These are phyloP conservation scores for Drosophila ohnishii DNA, from an alignment of 1,140 invertebrate species.

Conservation along the genomic window DNA sequence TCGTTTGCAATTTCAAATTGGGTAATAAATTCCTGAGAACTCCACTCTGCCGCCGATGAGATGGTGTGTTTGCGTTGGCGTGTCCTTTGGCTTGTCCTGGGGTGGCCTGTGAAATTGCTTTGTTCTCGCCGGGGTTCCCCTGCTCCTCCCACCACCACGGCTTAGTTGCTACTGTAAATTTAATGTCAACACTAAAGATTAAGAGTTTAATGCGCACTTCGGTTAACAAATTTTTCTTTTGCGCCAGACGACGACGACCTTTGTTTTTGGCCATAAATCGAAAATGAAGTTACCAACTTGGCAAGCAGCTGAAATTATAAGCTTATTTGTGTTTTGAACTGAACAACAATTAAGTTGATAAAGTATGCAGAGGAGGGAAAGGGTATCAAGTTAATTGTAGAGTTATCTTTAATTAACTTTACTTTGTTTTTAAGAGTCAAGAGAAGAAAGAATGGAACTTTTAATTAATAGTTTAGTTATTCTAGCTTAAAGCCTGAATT, in stretches of 20 bases:
- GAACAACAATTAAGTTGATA: slow-evolving; percentile 14
- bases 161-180: slow-evolving; percentile 63
- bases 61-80: slow-evolving; percentile 17
- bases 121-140: slow-evolving; percentile 51
- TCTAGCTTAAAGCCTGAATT: background rate
- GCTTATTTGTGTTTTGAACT: slow-evolving; percentile 16
- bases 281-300: slow-evolving; percentile 38
- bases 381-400: background rate
- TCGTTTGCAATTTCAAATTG: slow-evolving; percentile 82
- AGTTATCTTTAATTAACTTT: background rate
- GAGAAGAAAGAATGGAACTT: background rate
- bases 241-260: slow-evolving; percentile 12
- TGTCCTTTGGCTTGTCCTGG: slow-evolving; percentile 23
- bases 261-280: slow-evolving; percentile 36
- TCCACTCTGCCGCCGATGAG: slow-evolving; percentile 27
- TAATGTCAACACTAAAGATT: slow-evolving; percentile 80
- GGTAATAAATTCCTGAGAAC: slow-evolving; percentile 76
- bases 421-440: background rate
- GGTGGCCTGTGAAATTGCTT: slow-evolving; percentile 66
- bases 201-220: slow-evolving; percentile 72
- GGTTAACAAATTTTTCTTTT: slow-evolving; percentile 66
- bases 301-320: slow-evolving; percentile 15
- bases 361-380: background rate
- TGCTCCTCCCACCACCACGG: slow-evolving; percentile 3
- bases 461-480: background rate